Percentiles rank a stretch among this genome's conserved stretches.
phyloP scores from a whole-genome alignment of 2,797 vertebrate species.

The Phoebastria nigripes region DNA sequence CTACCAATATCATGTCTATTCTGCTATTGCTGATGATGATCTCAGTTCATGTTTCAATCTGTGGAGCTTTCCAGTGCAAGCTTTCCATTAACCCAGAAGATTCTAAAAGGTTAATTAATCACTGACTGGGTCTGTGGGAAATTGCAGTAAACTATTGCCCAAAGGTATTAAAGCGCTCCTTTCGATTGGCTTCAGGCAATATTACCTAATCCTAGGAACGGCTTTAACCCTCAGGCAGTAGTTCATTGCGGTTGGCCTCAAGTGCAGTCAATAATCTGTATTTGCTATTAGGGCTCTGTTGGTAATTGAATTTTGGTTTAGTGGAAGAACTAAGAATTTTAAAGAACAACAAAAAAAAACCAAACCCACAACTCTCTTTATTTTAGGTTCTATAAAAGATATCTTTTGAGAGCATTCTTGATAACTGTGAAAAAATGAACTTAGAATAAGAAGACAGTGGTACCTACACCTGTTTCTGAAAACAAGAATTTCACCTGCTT shows the following conservation, averaged over 20 bases:
- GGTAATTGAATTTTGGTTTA: constrained; percentile 50
- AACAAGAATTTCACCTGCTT: neutral
- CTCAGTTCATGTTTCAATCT: constrained; percentile 25
- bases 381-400: neutral
- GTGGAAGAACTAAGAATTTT: neutral
- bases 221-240: constrained; percentile 34
- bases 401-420: neutral
- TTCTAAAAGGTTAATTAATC: constrained; percentile 56
- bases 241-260: constrained; percentile 41
- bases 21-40: neutral
- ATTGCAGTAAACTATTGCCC: constrained; percentile 31
- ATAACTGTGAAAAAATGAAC: neutral
- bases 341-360: neutral
- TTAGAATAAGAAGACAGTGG: neutral
- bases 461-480: neutral
- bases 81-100: constrained; percentile 47
- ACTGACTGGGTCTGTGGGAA: constrained; percentile 34
- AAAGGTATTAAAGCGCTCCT: constrained; percentile 1
- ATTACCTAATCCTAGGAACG: constrained; percentile 41
- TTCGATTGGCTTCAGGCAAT: constrained; percentile 28
- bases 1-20: neutral
- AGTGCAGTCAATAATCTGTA: constrained; percentile 41
- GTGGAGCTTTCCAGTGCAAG: constrained; percentile 7
- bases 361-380: neutral
- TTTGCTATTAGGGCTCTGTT: constrained; percentile 18